Base-by-base conservation (phyloP, 2,797 vertebrate genomes). In the Acanthis flammea region DNA sequence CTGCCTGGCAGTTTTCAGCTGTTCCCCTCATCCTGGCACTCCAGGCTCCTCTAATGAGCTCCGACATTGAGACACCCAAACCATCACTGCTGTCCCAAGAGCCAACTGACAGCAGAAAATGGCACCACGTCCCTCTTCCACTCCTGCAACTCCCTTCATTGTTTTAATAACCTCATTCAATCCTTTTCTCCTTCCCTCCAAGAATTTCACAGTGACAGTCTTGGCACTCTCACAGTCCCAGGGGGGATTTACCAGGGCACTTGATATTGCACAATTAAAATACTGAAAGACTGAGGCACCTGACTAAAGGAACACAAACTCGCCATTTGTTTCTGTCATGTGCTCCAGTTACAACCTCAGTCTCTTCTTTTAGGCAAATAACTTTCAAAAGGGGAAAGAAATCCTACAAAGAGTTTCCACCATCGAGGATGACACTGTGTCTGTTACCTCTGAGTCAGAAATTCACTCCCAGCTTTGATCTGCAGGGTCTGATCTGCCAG, bases 361-460 rank as follows among this genome's bases (percentile, higher is more conserved):
- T 18, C 12, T 71, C 63, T 61, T 18, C 68, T 47, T 81, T 72
- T 28, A 92, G 74, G 33, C n/a, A 78, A 91, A 61, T 31, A 3
- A 71, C 37, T 80, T 71, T 14, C 70, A 81, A 90, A 90, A 84
- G 66, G 14, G 60, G 31, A 73, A 90, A 94, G 68, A 84, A 91
- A 79, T 47, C 22, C 21, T 30, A 4, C 18, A 31, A 71, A 93
- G 72, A 94, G 90, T 82, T 96, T 86, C 88, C 55, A 28, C 5
- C 28, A 2, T 4, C 14, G 18, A 93, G 51, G 19, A 31, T 61
- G 86, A 31, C 81, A n/a, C 5, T 11, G 71, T 75, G 71, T 28
- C 81, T 28, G 42, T 37, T 53, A 94, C 33, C 30, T 83, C 61
- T 75, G 86, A 91, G 92, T 93, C 86, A 94, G 81, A 91, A 88